Evolutionary conservation across 2,888 invertebrate genomes (phyloP).

Genomic region (Tridacna gigas): DNA sequence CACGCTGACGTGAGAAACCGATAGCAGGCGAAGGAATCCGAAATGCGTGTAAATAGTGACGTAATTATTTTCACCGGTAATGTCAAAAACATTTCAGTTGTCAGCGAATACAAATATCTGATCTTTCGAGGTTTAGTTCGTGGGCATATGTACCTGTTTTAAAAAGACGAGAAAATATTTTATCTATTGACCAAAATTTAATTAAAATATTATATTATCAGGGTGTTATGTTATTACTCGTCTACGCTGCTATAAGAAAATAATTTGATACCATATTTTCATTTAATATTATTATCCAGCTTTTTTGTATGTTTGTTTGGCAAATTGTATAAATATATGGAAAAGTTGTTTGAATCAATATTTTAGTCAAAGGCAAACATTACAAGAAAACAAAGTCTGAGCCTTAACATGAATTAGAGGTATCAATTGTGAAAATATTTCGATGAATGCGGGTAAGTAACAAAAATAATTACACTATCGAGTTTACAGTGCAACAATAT

Average conservation of each 20-base stretch:
- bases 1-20: constrained; percentile 19
- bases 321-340: constrained; percentile 23
- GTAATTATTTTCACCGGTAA: constrained; percentile 27
- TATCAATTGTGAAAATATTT: constrained; percentile 23
- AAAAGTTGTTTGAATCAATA: constrained; percentile 25
- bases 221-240: constrained; percentile 10
- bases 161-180: constrained; percentile 58
- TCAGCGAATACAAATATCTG: constrained; percentile 33
- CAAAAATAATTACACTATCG: not conserved
- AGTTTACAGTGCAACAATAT: no score
- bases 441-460: constrained; percentile 3
- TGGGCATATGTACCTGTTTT: constrained; percentile 6
- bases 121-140: not conserved
- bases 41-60: constrained; percentile 39
- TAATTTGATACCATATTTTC: constrained; percentile 21
- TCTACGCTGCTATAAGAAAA: constrained; percentile 2
- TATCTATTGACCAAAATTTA: constrained; percentile 50
- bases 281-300: constrained; percentile 12
- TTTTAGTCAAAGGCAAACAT: constrained; percentile 15
- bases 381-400: constrained; percentile 10
- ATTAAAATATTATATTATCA: constrained; percentile 42
- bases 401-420: constrained; percentile 22
- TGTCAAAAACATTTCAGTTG: constrained; percentile 29
- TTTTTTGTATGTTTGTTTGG: constrained; percentile 21
- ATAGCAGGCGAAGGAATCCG: constrained; percentile 9